Conservation (phyloP, 2,113 vertebrate genomes). For the Oryzias woworae region DNA sequence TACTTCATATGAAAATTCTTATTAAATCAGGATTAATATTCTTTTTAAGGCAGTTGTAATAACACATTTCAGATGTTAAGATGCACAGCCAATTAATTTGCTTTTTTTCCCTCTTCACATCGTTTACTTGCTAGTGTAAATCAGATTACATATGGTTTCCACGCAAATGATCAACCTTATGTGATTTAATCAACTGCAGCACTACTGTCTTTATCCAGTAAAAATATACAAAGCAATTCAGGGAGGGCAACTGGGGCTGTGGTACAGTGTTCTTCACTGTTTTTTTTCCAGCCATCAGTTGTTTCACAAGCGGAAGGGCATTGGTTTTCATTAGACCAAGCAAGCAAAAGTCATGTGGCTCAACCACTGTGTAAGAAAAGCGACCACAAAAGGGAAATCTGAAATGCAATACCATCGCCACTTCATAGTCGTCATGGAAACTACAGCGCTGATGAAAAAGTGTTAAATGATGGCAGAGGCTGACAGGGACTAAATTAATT, state of each 20-base stretch:
- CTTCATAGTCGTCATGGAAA: slow-evolving; percentile 70
- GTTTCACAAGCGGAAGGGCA: slow-evolving; percentile 31
- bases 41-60: too few relatives aligned
- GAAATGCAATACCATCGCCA: slow-evolving; percentile 37
- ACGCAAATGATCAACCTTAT: slow-evolving; percentile 19
- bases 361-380: slow-evolving; percentile 28
- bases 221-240: slow-evolving; percentile 11
- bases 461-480: slow-evolving; percentile 41
- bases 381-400: slow-evolving; percentile 48
- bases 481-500: slow-evolving; percentile 44
- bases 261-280: slow-evolving; percentile 14
- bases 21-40: too few relatives aligned
- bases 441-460: slow-evolving; percentile 54
- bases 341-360: slow-evolving; percentile 28
- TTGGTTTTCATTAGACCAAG: slow-evolving; percentile 25
- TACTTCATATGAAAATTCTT: too few relatives aligned
- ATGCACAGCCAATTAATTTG: too few relatives aligned
- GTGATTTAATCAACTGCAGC: slow-evolving; percentile 38
- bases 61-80: too few relatives aligned
- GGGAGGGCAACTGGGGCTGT: slow-evolving; percentile 17
- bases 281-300: slow-evolving; percentile 4
- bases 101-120: too few relatives aligned
- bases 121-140: neutral
- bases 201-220: slow-evolving; percentile 11
- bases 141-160: slow-evolving; percentile 26